A percentile compares a stretch with the other conserved stretches of the same genome.
Conservation (phyloP, 1,140 invertebrate genomes). For the Tribolium madens region DNA sequence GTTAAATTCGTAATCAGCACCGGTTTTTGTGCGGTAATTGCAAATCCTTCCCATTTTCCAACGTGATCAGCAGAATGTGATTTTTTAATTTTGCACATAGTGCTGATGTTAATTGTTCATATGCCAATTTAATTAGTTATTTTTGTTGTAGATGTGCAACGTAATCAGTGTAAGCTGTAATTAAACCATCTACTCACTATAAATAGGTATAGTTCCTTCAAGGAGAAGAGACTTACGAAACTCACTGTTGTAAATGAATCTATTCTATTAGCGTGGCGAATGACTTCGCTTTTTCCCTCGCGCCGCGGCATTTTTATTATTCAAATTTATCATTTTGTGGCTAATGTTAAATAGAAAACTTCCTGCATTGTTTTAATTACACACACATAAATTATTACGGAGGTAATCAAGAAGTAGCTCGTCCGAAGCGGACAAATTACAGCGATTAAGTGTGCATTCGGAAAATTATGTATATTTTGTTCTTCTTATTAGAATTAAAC, state of each 20-base stretch:
- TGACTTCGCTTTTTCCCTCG: slow-evolving; percentile 12
- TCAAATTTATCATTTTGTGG: background rate
- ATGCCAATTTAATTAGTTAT: slow-evolving; percentile 45
- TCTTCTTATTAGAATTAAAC: no score
- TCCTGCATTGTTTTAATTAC: background rate
- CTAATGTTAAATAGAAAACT: background rate
- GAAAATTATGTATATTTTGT: background rate
- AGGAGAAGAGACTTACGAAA: slow-evolving; percentile 40
- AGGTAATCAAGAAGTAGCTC: background rate
- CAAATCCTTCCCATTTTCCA: slow-evolving; percentile 10
- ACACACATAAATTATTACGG: background rate
- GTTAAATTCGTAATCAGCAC: slow-evolving; percentile 11
- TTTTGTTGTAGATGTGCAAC: slow-evolving; percentile 41
- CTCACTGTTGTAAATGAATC: slow-evolving; percentile 30
- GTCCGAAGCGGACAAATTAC: background rate
- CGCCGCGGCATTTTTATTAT: background rate
- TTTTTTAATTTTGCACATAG: slow-evolving; percentile 19
- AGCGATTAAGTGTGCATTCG: background rate
- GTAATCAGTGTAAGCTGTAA: slow-evolving; percentile 39
- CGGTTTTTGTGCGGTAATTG: slow-evolving; percentile 15
- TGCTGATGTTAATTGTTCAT: slow-evolving; percentile 36
- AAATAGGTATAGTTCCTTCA: slow-evolving; percentile 43
- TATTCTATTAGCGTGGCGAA: slow-evolving; percentile 15
- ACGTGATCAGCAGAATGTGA: slow-evolving; percentile 39
- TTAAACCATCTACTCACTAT: slow-evolving; percentile 45